phyloP scores from a whole-genome alignment of 2,113 vertebrate species.

The Callipepla californica region DNA sequence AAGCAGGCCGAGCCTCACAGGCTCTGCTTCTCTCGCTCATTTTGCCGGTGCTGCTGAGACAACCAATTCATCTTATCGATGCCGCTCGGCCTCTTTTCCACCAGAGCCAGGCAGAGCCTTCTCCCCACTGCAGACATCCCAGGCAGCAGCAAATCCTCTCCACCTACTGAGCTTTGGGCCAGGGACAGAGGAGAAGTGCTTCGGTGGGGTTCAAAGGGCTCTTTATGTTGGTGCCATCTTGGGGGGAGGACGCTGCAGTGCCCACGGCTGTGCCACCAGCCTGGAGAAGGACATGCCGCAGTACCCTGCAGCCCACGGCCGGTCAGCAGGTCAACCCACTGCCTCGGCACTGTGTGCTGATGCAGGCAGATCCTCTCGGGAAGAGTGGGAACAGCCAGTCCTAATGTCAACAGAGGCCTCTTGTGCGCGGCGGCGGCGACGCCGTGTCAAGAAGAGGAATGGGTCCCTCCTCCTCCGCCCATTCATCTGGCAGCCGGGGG shows the following conservation, averaged over 20 bases:
- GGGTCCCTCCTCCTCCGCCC: slow-evolving; percentile 68
- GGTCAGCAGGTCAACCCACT: not conserved
- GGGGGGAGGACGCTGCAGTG: not conserved
- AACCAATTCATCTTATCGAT: slow-evolving; percentile 76
- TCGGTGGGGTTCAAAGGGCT: not conserved
- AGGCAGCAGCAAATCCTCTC: not conserved
- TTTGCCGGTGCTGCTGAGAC: slow-evolving; percentile 74
- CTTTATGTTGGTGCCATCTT: fast-evolving
- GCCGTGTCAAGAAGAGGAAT: slow-evolving; percentile 73
- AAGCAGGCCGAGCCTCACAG: slow-evolving; percentile 76
- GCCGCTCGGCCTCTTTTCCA: slow-evolving; percentile 74
- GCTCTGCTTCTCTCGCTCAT: slow-evolving; percentile 70
- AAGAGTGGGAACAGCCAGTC: slow-evolving; percentile 63
- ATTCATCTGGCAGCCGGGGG: slow-evolving; percentile 65
- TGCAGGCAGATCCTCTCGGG: not conserved
- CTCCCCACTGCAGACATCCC: not conserved
- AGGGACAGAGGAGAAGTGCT: not conserved
- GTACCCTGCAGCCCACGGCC: not conserved
- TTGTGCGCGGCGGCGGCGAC: slow-evolving; percentile 48
- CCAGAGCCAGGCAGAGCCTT: slow-evolving; percentile 30
- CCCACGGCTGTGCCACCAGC: no score
- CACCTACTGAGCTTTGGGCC: not conserved
- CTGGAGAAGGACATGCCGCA: not conserved
- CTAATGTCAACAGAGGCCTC: slow-evolving; percentile 72
- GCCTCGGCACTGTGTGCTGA: not conserved